Evolutionary conservation across 2,113 vertebrate genomes (phyloP).

Genomic region (Psephotus haematonotus): DNA sequence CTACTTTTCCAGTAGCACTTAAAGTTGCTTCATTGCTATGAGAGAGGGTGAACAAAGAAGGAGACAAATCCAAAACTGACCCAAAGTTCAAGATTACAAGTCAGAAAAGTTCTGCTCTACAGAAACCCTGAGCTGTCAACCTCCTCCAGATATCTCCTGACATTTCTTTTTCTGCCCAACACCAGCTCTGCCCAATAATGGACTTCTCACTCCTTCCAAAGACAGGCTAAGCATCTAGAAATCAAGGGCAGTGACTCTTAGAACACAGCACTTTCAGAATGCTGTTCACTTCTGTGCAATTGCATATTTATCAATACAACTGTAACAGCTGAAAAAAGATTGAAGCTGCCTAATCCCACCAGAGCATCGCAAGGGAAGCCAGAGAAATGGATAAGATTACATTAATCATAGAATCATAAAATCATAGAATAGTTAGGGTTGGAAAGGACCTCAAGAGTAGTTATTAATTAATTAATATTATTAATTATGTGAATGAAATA

Average conservation of each 20-base stretch:
- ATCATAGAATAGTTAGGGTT: too few species aligned
- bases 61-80: neutral
- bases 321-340: neutral
- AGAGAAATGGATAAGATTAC: neutral
- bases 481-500: too few species aligned
- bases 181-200: neutral
- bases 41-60: neutral
- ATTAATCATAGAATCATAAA: neutral
- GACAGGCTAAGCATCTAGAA: neutral
- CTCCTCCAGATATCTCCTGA: neutral
- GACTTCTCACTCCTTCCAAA: neutral
- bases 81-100: neutral
- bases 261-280: neutral
- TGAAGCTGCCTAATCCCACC: neutral
- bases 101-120: neutral
- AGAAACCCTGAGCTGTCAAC: neutral
- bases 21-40: neutral
- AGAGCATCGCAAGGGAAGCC: neutral
- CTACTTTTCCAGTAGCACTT: neutral
- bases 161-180: neutral
- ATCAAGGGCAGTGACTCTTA: neutral
- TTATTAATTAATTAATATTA: too few species aligned
- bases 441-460: too few species aligned
- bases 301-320: neutral
- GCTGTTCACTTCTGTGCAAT: neutral